These are phyloP conservation scores for Thecophora atra DNA, from an alignment of 2,888 invertebrate genomes.

Conservation along the genomic window DNA sequence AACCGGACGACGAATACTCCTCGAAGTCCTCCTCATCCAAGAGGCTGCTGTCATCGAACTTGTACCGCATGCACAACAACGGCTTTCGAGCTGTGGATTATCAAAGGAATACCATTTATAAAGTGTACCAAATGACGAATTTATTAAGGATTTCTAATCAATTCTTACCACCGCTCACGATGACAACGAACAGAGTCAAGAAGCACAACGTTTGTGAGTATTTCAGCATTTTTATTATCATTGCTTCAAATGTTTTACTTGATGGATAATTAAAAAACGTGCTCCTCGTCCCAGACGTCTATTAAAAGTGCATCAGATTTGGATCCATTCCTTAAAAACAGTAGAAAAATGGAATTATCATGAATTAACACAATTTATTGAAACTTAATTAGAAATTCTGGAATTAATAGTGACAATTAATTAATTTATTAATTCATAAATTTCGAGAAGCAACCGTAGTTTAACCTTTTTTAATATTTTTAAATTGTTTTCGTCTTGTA, in stretches of 20 bases:
- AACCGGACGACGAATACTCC: constrained; percentile 48
- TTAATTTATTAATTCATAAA: too few relatives aligned
- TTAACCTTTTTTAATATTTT: too few relatives aligned
- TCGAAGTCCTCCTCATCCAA: constrained; percentile 56
- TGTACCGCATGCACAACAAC: constrained; percentile 58
- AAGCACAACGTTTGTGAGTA: constrained; percentile 35
- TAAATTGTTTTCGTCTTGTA: too few relatives aligned
- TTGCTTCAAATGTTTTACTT: background rate
- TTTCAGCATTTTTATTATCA: constrained; percentile 1
- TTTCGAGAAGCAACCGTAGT: too few relatives aligned
- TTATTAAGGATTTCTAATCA: background rate
- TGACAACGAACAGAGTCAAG: constrained; percentile 41
- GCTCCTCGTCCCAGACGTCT: background rate
- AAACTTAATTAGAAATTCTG: too few relatives aligned
- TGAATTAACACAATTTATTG: too few relatives aligned
- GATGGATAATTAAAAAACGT: background rate
- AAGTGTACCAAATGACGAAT: too few relatives aligned
- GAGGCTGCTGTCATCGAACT: constrained; percentile 56
- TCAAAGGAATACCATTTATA: background rate
- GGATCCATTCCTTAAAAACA: background rate
- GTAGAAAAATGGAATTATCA: too few relatives aligned
- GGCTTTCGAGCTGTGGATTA: constrained; percentile 51
- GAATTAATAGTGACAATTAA: too few relatives aligned
- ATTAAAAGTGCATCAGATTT: background rate
- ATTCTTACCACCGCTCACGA: constrained; percentile 44